phyloP scores from a whole-genome alignment of 2,113 vertebrate species.

The Cryptotis parvus region DNA sequence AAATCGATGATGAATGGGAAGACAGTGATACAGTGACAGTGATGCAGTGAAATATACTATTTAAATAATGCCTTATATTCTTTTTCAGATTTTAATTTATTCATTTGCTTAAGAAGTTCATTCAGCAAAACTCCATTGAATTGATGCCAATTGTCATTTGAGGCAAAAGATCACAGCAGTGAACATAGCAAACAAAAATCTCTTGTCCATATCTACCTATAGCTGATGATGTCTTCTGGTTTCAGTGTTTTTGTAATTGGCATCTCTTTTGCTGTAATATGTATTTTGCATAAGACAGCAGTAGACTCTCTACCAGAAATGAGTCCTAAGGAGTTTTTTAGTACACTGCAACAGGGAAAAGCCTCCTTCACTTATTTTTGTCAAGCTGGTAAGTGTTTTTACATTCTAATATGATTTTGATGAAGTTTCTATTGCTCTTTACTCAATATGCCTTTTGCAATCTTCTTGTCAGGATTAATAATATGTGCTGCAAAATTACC shows the following conservation, averaged over 20 bases:
- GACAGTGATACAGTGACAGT: no score
- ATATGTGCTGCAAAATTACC: neutral
- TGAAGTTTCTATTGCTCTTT: slow-evolving; percentile 17
- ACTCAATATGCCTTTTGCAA: neutral
- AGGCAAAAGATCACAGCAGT: neutral
- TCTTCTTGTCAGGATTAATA: slow-evolving; percentile 1
- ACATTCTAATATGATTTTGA: neutral
- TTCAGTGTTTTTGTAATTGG: neutral
- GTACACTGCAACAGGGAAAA: slow-evolving; percentile 80
- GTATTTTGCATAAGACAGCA: slow-evolving; percentile 34
- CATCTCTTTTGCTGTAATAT: slow-evolving; percentile 58
- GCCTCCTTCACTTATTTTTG: slow-evolving; percentile 85
- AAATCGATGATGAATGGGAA: no score
- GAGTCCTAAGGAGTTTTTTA: slow-evolving; percentile 79
- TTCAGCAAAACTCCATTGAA: slow-evolving; percentile 11
- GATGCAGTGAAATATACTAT: neutral
- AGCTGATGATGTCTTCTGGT: slow-evolving; percentile 46
- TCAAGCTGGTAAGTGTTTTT: slow-evolving; percentile 77
- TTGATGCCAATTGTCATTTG: slow-evolving; percentile 25
- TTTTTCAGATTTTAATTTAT: slow-evolving; percentile 65
- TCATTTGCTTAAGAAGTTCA: slow-evolving; percentile 41
- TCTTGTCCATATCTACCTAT: neutral
- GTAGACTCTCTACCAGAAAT: slow-evolving; percentile 69
- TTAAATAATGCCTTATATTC: neutral
- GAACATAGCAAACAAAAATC: neutral